Evolutionary conservation across 2,888 invertebrate genomes (phyloP).

Genomic region (Drosophila quinaria): DNA sequence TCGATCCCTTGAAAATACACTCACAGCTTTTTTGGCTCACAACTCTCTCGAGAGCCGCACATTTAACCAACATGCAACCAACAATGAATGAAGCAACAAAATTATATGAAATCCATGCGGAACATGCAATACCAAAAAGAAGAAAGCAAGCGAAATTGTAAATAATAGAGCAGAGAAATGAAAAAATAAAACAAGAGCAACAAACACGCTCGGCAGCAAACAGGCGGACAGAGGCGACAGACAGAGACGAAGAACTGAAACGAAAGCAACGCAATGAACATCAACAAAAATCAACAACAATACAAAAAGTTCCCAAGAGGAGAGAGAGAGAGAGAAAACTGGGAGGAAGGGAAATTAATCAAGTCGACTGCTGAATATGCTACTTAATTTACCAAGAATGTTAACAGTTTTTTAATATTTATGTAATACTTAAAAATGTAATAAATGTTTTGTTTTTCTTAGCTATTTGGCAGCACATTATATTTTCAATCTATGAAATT

Average conservation of each 20-base stretch:
- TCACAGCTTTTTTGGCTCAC: slow-evolving; percentile 10
- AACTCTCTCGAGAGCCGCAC: slow-evolving; percentile 46
- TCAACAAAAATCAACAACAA: slow-evolving; percentile 14
- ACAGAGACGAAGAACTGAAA: slow-evolving; percentile 28
- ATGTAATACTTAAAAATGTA: too few relatives aligned
- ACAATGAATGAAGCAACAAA: slow-evolving; percentile 83
- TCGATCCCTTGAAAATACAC: slow-evolving; percentile 47
- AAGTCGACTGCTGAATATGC: slow-evolving; percentile 22
- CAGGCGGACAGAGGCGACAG: slow-evolving; percentile 63
- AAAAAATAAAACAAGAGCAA: slow-evolving; percentile 47
- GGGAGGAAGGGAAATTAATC: background rate
- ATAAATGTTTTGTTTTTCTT: too few relatives aligned
- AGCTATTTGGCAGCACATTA: too few relatives aligned
- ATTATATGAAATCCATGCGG: slow-evolving; percentile 67
- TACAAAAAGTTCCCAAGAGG: slow-evolving; percentile 15
- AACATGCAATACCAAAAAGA: slow-evolving; percentile 28
- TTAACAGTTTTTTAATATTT: too few relatives aligned
- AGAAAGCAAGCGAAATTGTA: slow-evolving; percentile 21
- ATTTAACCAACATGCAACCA: slow-evolving; percentile 67
- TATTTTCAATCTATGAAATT: too few relatives aligned
- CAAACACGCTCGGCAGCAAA: slow-evolving; percentile 61
- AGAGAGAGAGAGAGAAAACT: background rate
- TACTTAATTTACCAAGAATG: background rate
- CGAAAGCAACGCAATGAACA: slow-evolving; percentile 53
- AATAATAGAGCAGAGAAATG: slow-evolving; percentile 29